These are phyloP conservation scores for Danionella dracula DNA, from an alignment of 2,797 vertebrate genomes.

Conservation along the genomic window DNA sequence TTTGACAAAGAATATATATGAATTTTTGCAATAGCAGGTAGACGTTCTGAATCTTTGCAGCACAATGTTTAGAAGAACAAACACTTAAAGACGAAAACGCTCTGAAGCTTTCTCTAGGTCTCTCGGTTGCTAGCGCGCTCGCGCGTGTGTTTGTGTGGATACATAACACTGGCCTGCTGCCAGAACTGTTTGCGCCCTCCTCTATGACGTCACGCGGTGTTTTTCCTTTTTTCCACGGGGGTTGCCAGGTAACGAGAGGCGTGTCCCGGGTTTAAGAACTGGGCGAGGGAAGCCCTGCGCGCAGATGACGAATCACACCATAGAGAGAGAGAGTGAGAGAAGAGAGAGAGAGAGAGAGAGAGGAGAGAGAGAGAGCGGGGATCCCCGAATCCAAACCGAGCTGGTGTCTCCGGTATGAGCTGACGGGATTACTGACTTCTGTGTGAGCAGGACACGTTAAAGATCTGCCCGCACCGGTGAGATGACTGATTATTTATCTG, in stretches of 20 bases:
- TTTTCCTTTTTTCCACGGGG: slow-evolving; percentile 41
- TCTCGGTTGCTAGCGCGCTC: not conserved
- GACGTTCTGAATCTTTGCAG: no score
- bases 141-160: slow-evolving; percentile 47
- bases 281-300: slow-evolving; percentile 59
- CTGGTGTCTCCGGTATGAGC: slow-evolving; percentile 44
- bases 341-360: slow-evolving; percentile 29
- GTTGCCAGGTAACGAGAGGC: slow-evolving; percentile 66
- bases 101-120: no score
- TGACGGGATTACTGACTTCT: not conserved
- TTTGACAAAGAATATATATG: no score
- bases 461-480: no score
- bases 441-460: no score
- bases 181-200: slow-evolving; percentile 33
- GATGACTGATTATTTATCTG: no score
- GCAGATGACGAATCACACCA: slow-evolving; percentile 36
- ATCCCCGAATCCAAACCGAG: slow-evolving; percentile 46
- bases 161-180: slow-evolving; percentile 58
- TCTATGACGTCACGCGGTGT: slow-evolving; percentile 46
- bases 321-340: slow-evolving; percentile 8
- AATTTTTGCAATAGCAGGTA: no score
- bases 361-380: slow-evolving; percentile 44
- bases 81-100: no score
- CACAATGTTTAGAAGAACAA: no score
- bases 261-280: slow-evolving; percentile 74